Evolutionary conservation across 2,888 invertebrate genomes (phyloP), one percentile per base, ranked within the genome.

Genomic region (Cheilosia vulpina): DNA sequence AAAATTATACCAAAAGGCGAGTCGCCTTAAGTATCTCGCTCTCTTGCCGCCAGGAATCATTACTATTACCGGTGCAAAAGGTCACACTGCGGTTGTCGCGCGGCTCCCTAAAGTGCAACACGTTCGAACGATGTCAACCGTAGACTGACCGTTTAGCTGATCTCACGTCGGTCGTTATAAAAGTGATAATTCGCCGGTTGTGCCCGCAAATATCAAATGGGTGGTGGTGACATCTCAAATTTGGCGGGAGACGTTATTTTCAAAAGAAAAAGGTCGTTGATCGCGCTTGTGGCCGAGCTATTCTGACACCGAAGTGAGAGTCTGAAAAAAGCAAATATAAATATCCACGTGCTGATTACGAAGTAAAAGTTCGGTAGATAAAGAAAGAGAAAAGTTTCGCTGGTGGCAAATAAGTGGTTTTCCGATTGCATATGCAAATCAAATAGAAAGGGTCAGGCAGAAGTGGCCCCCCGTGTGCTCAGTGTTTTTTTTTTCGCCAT

Each of bases 201-300:
- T 63, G 55, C 24, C 55, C 62, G 62, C 38, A 63, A 41, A 50
- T 43, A 55, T 50, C 69, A 45, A 15, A 52, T 52, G 24, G 38
- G 17, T 31, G 19, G 24, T 72, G 72, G 43, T 79, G 79, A 72
- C 72, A 66, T 66, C 65, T 55, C 38, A 11, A 45, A 69, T 72
- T 72, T 72, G 79, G 72, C 79, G 79, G 71, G 79, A 65, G 72
- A 79, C 63, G 58, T 65, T 65, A 7, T 47, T 52, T 57, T 24
- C 3, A 31, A 31, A 27, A 27, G 27, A 50, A 68, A 38, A 34
- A 24, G 57, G n/a, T 52, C 55, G 13, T 21, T 63, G 55, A 38
- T 63, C 63, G 63, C 19, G 7, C 4, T 63, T 58, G 21, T 65
- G 19, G 1, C 15, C 11, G 13, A 11, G 41, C 24, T 50, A 38